Evolutionary conservation across 2,888 invertebrate genomes (phyloP).

Genomic region (Scaptomyza reducta): DNA sequence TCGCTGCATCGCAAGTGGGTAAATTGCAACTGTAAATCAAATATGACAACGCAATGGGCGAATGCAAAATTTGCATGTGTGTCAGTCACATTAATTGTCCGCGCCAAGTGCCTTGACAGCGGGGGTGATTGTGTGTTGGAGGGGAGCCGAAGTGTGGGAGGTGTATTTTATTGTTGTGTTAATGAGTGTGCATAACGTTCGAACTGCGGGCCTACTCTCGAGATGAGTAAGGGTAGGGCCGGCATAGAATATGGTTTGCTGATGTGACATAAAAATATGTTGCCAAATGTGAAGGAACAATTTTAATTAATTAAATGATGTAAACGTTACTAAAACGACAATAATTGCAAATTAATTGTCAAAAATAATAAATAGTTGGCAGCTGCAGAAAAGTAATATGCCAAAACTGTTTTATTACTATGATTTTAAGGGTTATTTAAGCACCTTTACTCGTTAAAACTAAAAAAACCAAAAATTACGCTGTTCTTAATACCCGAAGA

Average conservation of each 20-base stretch:
- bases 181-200: constrained; percentile 72
- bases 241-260: constrained; percentile 36
- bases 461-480: no score
- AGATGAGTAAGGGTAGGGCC: no score
- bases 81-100: constrained; percentile 79
- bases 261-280: constrained; percentile 78
- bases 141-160: background rate
- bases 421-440: no score
- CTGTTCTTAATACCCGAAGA: no score
- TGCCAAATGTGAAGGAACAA: constrained; percentile 48
- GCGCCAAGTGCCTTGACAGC: constrained; percentile 43
- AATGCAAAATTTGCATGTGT: constrained; percentile 76
- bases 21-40: constrained; percentile 81
- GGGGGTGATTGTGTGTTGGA: background rate
- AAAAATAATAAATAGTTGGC: constrained; percentile 41
- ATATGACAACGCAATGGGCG: constrained; percentile 75
- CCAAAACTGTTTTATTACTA: no score
- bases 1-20: constrained; percentile 57
- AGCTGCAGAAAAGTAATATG: no score
- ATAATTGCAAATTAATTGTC: constrained; percentile 74
- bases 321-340: constrained; percentile 49
- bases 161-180: constrained; percentile 74
- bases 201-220: no score
- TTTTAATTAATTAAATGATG: constrained; percentile 70
- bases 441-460: no score